These are phyloP conservation scores for Apis laboriosa DNA, from an alignment of 1,140 invertebrate species.

Conservation along the genomic window DNA sequence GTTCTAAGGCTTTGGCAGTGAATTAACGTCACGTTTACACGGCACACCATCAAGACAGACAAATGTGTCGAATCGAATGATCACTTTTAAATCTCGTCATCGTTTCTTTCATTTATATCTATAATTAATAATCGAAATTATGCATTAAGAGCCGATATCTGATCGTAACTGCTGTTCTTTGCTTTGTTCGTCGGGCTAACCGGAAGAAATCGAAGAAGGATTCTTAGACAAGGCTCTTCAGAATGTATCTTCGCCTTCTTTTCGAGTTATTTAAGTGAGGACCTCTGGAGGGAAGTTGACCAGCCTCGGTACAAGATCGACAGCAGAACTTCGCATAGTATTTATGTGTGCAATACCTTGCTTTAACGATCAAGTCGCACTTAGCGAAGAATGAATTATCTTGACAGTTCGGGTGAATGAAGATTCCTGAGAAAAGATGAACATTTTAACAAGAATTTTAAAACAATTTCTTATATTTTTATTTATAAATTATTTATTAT, in stretches of 20 bases:
- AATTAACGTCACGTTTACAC: slow-evolving; percentile 75
- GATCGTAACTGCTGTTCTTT: neutral
- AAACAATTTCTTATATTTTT: neutral
- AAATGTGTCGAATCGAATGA: neutral
- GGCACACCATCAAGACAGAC: slow-evolving; percentile 56
- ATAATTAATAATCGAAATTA: neutral
- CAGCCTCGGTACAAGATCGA: slow-evolving; percentile 92
- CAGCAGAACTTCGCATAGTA: slow-evolving; percentile 97
- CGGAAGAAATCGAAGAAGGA: slow-evolving; percentile 14
- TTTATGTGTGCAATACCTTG: slow-evolving; percentile 90
- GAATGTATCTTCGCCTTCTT: slow-evolving; percentile 69
- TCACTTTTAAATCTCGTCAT: neutral
- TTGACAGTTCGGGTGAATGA: slow-evolving; percentile 89
- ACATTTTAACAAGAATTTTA: neutral
- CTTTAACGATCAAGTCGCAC: slow-evolving; percentile 91
- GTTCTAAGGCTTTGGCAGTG: slow-evolving; percentile 82
- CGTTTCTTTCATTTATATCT: slow-evolving; percentile 9
- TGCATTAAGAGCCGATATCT: neutral
- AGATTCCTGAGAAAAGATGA: slow-evolving; percentile 82
- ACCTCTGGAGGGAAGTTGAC: slow-evolving; percentile 83
- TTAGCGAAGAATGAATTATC: slow-evolving; percentile 95
- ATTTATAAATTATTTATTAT: no score
- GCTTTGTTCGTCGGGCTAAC: slow-evolving; percentile 4
- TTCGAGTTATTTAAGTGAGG: slow-evolving; percentile 75
- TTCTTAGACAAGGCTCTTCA: slow-evolving; percentile 56